Conservation (phyloP, 2,888 invertebrate genomes). For the Lithophane socia region DNA sequence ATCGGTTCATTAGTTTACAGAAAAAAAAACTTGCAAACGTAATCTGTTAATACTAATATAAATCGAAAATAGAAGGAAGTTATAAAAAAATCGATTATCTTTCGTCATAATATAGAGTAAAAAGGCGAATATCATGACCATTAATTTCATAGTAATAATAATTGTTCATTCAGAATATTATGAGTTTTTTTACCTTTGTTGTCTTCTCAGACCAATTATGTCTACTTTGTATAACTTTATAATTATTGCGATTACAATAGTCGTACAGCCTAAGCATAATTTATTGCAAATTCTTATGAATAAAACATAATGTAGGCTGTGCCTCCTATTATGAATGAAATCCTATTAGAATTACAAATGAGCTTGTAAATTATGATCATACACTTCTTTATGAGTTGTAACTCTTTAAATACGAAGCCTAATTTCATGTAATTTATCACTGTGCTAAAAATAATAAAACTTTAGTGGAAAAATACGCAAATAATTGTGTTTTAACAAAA, state of each 20-base stretch:
- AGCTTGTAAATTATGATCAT: conserved; percentile 36
- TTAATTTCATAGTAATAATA: too few relatives aligned
- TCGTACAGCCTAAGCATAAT: neutral
- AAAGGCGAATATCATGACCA: neutral
- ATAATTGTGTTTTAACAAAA: neutral
- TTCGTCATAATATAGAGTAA: neutral
- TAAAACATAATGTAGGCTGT: conserved; percentile 28
- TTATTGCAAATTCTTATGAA: conserved; percentile 34
- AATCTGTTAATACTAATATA: neutral
- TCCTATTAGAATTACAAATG: conserved; percentile 60
- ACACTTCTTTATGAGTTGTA: conserved; percentile 2
- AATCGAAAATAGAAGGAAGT: neutral
- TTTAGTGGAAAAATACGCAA: neutral
- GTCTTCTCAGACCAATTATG: conserved; percentile 11
- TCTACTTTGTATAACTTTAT: neutral
- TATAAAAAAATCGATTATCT: neutral
- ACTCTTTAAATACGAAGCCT: neutral
- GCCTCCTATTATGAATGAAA: conserved; percentile 29
- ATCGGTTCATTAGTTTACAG: neutral
- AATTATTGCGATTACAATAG: conserved; percentile 30
- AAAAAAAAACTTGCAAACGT: neutral
- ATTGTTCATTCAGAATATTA: neutral
- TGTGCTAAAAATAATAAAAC: neutral
- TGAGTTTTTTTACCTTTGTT: neutral
- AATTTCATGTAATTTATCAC: conserved; percentile 11